Percentiles rank a stretch among this genome's conserved stretches.
These are phyloP conservation scores for Darevskia mixta DNA, from an alignment of 2,797 vertebrate genomes.

Conservation along the genomic window DNA sequence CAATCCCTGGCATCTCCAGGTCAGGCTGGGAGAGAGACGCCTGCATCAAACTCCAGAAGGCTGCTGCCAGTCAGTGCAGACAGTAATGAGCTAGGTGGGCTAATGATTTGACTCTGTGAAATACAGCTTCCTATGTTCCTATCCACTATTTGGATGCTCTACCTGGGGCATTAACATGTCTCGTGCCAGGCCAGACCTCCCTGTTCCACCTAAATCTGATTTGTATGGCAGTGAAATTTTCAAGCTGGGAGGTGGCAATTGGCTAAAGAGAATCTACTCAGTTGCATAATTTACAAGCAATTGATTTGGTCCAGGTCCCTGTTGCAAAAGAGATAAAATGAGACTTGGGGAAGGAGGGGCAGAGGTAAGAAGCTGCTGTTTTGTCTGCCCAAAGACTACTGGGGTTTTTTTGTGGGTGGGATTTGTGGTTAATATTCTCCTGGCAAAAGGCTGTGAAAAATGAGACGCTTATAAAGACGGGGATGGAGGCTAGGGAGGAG, in stretches of 20 bases:
- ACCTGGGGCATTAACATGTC: neutral
- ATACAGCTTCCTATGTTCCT: too few species aligned
- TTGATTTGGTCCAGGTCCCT: neutral
- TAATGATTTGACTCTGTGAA: too few species aligned
- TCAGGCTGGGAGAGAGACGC: too few species aligned
- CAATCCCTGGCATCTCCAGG: too few species aligned
- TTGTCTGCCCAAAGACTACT: neutral
- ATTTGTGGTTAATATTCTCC: slow-evolving; percentile 1
- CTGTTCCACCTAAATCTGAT: neutral
- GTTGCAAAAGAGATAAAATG: neutral
- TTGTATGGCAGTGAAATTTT: neutral
- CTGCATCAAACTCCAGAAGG: too few species aligned
- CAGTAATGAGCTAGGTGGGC: too few species aligned
- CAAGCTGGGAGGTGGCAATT: neutral
- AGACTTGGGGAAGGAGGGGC: neutral
- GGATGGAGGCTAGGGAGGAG: neutral
- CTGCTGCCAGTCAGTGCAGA: too few species aligned
- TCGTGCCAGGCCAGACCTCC: neutral
- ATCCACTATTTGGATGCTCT: neutral
- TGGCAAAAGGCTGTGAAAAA: neutral
- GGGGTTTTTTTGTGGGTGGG: neutral
- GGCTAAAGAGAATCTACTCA: neutral
- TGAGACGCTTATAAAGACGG: neutral
- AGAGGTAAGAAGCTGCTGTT: neutral
- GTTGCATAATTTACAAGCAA: neutral